Conservation (phyloP, 2,888 invertebrate species). For the Eupithecia dodoneata region DNA sequence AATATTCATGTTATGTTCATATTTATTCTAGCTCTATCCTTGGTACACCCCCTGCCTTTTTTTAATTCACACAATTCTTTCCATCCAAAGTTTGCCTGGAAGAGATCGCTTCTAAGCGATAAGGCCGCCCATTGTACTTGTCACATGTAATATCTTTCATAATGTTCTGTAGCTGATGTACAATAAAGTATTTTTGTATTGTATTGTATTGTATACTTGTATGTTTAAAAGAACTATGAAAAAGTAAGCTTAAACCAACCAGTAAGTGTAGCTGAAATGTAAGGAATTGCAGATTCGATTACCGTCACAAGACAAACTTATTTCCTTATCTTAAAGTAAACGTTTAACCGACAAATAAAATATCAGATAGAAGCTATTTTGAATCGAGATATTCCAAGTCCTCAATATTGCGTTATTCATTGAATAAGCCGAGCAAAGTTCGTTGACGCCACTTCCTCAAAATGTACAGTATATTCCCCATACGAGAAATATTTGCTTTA, state of each 20-base stretch:
- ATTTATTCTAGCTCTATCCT: too few species aligned
- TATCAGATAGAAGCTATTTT: neutral
- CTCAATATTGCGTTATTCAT: conserved; percentile 26
- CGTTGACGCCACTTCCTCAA: conserved; percentile 21
- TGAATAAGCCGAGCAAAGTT: conserved; percentile 26
- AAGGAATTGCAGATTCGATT: neutral
- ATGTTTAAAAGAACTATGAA: neutral
- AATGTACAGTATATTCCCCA: conserved; percentile 26
- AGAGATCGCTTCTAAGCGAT: too few species aligned
- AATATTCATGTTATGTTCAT: too few species aligned
- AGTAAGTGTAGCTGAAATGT: too few species aligned
- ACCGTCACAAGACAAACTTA: neutral
- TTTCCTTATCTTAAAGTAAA: neutral
- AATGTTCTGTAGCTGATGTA: too few species aligned
- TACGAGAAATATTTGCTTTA: conserved; percentile 24
- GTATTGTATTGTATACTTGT: too few species aligned
- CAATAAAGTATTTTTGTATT: too few species aligned
- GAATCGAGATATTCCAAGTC: conserved; percentile 5
- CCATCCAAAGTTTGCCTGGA: too few species aligned
- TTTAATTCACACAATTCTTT: too few species aligned
- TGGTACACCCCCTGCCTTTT: too few species aligned
- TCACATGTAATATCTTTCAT: too few species aligned
- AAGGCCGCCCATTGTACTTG: too few species aligned
- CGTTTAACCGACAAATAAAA: neutral
- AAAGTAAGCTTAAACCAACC: neutral